Conservation (phyloP, 1,140 invertebrate species). For the Ganaspis sp. region DNA sequence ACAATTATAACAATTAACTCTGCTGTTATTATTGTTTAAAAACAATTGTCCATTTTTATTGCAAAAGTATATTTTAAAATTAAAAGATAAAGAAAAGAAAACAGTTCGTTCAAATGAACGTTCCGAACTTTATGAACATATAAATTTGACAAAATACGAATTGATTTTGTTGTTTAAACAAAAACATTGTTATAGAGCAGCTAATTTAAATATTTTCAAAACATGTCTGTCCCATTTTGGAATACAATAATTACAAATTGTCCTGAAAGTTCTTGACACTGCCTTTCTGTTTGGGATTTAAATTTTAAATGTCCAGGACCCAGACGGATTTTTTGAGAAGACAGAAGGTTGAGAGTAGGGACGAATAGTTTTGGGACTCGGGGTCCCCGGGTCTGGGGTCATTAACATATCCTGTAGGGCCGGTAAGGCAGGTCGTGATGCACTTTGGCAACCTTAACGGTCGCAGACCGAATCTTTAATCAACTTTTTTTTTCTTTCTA, state of each 20-base stretch:
- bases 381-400: slow-evolving; percentile 38
- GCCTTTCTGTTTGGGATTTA: slow-evolving; percentile 59
- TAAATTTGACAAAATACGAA: too few relatives aligned
- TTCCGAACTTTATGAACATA: too few relatives aligned
- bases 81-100: too few relatives aligned
- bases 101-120: too few relatives aligned
- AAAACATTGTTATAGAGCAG: too few relatives aligned
- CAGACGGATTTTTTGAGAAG: slow-evolving; percentile 24
- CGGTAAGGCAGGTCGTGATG: slow-evolving; percentile 64
- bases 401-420: slow-evolving; percentile 71
- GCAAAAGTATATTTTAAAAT: too few relatives aligned
- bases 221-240: slow-evolving; percentile 6
- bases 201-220: slow-evolving; percentile 5
- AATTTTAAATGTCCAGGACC: slow-evolving; percentile 60
- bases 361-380: slow-evolving; percentile 3
- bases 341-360: background rate
- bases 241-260: slow-evolving; percentile 9
- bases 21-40: too few relatives aligned
- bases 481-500: slow-evolving; percentile 50
- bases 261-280: slow-evolving; percentile 34
- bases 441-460: slow-evolving; percentile 60
- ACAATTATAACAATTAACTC: too few relatives aligned
- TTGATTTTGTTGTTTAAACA: too few relatives aligned
- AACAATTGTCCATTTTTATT: too few relatives aligned
- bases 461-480: slow-evolving; percentile 63